Conservation (phyloP, 2,113 vertebrate genomes). For the Sapajus apella region DNA sequence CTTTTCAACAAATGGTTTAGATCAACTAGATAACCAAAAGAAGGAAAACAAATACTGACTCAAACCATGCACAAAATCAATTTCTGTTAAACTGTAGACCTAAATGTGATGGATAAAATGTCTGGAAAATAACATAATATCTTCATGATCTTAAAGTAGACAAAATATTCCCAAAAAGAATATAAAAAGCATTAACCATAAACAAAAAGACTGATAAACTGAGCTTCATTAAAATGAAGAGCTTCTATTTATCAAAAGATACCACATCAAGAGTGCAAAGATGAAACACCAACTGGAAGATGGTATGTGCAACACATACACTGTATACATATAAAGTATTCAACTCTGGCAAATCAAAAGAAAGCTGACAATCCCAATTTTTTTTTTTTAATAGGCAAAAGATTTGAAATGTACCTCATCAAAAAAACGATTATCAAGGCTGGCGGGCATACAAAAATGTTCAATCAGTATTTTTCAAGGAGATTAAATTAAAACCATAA, state of each 20-base stretch:
- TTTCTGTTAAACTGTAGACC: neutral
- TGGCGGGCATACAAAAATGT: neutral
- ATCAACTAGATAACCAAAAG: neutral
- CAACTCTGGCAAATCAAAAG: neutral
- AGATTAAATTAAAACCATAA: neutral
- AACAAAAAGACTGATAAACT: neutral
- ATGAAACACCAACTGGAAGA: neutral
- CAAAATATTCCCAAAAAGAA: neutral
- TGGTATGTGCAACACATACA: neutral
- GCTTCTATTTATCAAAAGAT: neutral
- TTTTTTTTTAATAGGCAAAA: neutral
- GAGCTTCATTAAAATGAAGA: neutral
- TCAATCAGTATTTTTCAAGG: constrained; percentile 3
- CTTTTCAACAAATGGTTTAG: neutral
- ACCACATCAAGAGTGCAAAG: neutral
- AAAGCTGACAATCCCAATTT: neutral
- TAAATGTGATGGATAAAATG: neutral
- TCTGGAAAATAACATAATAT: neutral
- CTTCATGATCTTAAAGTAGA: neutral
- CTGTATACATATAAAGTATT: neutral
- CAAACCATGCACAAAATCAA: neutral
- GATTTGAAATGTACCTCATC: neutral
- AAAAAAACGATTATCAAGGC: neutral
- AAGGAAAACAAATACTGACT: neutral
- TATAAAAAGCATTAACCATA: neutral